phyloP scores from a whole-genome alignment of 2,888 invertebrate genomes.

The Neoaliturus tenellus region DNA sequence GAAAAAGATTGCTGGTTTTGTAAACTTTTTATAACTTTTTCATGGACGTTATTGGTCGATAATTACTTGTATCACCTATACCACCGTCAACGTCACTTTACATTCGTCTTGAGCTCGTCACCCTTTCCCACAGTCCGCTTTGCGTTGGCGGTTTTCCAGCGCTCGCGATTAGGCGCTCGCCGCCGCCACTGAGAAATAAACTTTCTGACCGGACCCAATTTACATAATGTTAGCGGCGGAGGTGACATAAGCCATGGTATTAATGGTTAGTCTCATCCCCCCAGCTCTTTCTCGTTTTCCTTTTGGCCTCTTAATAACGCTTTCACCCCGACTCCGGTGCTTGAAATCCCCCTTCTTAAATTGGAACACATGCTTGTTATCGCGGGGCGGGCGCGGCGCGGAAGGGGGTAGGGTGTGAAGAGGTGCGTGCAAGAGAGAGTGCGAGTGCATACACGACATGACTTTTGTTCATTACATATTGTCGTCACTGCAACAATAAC shows the following conservation, averaged over 20 bases:
- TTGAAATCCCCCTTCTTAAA: slow-evolving; percentile 49
- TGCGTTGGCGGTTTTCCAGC: slow-evolving; percentile 3
- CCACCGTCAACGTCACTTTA: too few species aligned
- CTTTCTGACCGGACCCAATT: slow-evolving; percentile 9
- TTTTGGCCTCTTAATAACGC: slow-evolving; percentile 54
- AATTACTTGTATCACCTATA: too few species aligned
- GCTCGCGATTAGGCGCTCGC: background rate
- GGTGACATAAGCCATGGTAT: slow-evolving; percentile 46
- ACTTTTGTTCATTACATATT: slow-evolving; percentile 34
- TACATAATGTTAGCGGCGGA: slow-evolving; percentile 25
- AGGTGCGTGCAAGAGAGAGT: too few species aligned
- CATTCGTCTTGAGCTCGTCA: too few species aligned
- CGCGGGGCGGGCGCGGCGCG: background rate
- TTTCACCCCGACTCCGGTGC: slow-evolving; percentile 48
- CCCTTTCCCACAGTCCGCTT: background rate
- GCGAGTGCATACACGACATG: slow-evolving; percentile 15
- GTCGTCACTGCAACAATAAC: slow-evolving; percentile 25
- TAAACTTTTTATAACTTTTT: too few species aligned
- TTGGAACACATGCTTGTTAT: slow-evolving; percentile 53
- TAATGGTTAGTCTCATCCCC: slow-evolving; percentile 45
- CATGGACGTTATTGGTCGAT: too few species aligned
- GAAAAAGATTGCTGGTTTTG: too few species aligned
- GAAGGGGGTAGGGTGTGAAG: background rate
- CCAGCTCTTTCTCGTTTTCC: slow-evolving; percentile 47
- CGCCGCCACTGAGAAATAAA: background rate